These are phyloP conservation scores for Rosalia funebris DNA, from an alignment of 2,888 invertebrate genomes.

Conservation along the genomic window DNA sequence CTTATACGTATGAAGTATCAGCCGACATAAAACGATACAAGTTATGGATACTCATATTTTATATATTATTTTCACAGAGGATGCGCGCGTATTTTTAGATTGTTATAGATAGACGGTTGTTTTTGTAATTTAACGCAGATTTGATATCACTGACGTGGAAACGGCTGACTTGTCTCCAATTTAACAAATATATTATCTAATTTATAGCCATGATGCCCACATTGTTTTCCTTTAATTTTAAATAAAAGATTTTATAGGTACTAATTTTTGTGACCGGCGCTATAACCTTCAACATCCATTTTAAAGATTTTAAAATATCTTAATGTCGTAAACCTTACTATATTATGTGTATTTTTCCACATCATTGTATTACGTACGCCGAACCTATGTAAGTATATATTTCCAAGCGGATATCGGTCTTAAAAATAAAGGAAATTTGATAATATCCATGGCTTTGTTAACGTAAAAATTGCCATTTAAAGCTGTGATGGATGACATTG, in stretches of 20 bases:
- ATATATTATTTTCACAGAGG: neutral
- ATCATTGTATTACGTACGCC: too few species aligned
- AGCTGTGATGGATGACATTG: too few species aligned
- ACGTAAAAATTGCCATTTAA: too few species aligned
- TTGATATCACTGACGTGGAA: neutral
- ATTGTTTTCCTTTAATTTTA: neutral
- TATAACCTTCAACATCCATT: too few species aligned
- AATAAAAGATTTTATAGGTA: neutral
- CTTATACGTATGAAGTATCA: neutral
- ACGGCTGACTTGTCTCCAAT: neutral
- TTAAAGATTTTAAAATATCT: too few species aligned
- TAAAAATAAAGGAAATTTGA: too few species aligned
- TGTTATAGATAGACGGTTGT: slow-evolving; percentile 12
- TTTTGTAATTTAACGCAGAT: neutral
- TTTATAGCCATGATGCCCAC: neutral
- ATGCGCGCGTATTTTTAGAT: slow-evolving; percentile 4
- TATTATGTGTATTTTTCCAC: too few species aligned
- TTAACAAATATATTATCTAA: neutral
- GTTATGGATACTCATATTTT: slow-evolving; percentile 13
- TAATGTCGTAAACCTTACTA: too few species aligned
- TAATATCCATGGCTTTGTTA: too few species aligned
- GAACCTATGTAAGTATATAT: too few species aligned
- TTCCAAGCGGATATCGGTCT: too few species aligned
- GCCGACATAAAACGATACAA: slow-evolving; percentile 6
- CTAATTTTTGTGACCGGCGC: neutral